Evolutionary conservation across 2,888 invertebrate species (phyloP).

Genomic region (Pseudanteris insignis): DNA sequence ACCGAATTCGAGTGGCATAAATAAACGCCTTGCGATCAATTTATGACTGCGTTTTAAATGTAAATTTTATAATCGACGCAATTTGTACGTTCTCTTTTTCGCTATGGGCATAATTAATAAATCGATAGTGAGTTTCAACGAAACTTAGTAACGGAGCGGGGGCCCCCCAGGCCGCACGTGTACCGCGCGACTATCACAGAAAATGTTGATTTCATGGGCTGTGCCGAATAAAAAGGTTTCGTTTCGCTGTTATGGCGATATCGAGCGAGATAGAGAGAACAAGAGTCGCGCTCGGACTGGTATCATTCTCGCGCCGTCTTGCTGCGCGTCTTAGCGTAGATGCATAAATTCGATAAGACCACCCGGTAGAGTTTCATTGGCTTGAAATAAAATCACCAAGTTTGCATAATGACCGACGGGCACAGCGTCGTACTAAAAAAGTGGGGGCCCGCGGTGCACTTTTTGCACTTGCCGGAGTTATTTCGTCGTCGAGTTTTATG

Average conservation of each 20-base stretch:
- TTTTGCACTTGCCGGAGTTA: slow-evolving; percentile 19
- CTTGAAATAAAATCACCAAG: slow-evolving; percentile 29
- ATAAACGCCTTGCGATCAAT: slow-evolving; percentile 12
- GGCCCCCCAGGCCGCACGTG: slow-evolving; percentile 36
- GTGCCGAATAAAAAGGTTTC: slow-evolving; percentile 38
- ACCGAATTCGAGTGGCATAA: too few relatives aligned
- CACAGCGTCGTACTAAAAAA: slow-evolving; percentile 7
- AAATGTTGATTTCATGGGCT: slow-evolving; percentile 48
- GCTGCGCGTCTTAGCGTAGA: slow-evolving; percentile 39
- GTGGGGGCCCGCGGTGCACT: background rate
- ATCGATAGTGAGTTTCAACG: too few relatives aligned
- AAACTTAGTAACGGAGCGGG: too few relatives aligned
- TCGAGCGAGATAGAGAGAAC: too few relatives aligned
- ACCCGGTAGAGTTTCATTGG: slow-evolving; percentile 46
- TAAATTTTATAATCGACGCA: slow-evolving; percentile 31
- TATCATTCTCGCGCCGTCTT: slow-evolving; percentile 44
- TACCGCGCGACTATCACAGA: slow-evolving; percentile 45
- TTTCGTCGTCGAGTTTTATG: slow-evolving; percentile 23
- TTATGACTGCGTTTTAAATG: slow-evolving; percentile 17
- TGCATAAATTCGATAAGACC: slow-evolving; percentile 55
- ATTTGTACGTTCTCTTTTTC: slow-evolving; percentile 30
- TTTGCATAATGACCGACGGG: slow-evolving; percentile 32
- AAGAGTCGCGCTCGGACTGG: slow-evolving; percentile 23
- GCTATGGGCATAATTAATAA: slow-evolving; percentile 27
- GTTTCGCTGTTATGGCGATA: slow-evolving; percentile 35